Conservation (phyloP, 2,797 vertebrate species). For the Coendou prehensilis region DNA sequence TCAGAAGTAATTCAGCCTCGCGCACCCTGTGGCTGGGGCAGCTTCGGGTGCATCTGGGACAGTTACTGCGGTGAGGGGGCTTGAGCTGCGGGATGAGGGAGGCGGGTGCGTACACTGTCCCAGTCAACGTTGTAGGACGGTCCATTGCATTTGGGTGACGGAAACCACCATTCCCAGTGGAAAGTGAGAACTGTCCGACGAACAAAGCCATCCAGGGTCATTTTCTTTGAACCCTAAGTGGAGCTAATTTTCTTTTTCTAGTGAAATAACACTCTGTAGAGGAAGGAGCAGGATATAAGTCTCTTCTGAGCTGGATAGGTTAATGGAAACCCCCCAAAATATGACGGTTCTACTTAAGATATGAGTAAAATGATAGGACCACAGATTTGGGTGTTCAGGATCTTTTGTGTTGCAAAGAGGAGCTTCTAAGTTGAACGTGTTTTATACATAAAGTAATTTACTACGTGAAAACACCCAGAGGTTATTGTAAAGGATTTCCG, state of each 20-base stretch:
- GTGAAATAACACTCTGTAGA: neutral
- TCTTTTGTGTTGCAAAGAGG: slow-evolving; percentile 14
- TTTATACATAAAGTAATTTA: slow-evolving; percentile 1
- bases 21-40: neutral
- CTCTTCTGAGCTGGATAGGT: neutral
- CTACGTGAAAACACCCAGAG: neutral
- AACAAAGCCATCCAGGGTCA: neutral
- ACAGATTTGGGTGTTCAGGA: neutral
- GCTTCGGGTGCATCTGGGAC: neutral
- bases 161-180: neutral
- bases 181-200: neutral
- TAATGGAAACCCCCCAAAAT: neutral
- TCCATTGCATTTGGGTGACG: neutral
- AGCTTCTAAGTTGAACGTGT: slow-evolving; percentile 5
- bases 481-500: neutral
- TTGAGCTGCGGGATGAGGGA: neutral
- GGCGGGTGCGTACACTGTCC: neutral
- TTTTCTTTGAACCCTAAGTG: neutral
- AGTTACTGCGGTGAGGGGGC: neutral
- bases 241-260: slow-evolving; percentile 40
- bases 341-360: neutral
- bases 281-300: neutral
- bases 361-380: neutral
- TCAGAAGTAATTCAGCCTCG: neutral
- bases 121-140: neutral